Conservation (phyloP, 1,140 invertebrate species). For the Ips typographus region DNA sequence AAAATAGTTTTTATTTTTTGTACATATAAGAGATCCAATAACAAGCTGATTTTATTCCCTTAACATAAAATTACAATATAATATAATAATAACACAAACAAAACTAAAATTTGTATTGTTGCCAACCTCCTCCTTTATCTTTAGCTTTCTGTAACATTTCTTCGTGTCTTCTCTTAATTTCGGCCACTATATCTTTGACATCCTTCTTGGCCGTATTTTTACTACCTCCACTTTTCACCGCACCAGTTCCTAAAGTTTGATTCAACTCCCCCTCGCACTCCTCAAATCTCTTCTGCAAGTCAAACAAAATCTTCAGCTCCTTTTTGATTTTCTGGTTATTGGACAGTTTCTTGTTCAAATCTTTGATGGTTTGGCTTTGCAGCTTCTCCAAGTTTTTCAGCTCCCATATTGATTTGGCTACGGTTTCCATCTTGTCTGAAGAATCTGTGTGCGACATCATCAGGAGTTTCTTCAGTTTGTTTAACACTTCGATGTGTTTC, state of each 20-base stretch:
- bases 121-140: slow-evolving; percentile 1
- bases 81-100: slow-evolving; percentile 12
- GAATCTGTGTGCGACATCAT: slow-evolving; percentile 23
- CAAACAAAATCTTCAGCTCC: slow-evolving; percentile 47
- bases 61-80: slow-evolving; percentile 5
- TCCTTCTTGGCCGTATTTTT: slow-evolving; percentile 19
- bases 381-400: slow-evolving; percentile 44
- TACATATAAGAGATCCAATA: no score
- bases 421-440: slow-evolving; percentile 30
- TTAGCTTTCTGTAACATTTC: slow-evolving; percentile 25
- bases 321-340: slow-evolving; percentile 40
- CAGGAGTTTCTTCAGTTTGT: slow-evolving; percentile 39
- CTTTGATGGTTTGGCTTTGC: slow-evolving; percentile 40
- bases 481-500: slow-evolving; percentile 34
- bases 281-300: slow-evolving; percentile 43
- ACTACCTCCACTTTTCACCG: slow-evolving; percentile 10
- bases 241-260: slow-evolving; percentile 25
- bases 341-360: slow-evolving; percentile 41
- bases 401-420: slow-evolving; percentile 45
- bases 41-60: not conserved
- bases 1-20: no score
- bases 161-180: slow-evolving; percentile 25
- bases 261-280: slow-evolving; percentile 37
- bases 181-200: slow-evolving; percentile 27
- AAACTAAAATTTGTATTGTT: not conserved